Conservation (phyloP, 2,888 invertebrate species). For the Chymomyza amoena region DNA sequence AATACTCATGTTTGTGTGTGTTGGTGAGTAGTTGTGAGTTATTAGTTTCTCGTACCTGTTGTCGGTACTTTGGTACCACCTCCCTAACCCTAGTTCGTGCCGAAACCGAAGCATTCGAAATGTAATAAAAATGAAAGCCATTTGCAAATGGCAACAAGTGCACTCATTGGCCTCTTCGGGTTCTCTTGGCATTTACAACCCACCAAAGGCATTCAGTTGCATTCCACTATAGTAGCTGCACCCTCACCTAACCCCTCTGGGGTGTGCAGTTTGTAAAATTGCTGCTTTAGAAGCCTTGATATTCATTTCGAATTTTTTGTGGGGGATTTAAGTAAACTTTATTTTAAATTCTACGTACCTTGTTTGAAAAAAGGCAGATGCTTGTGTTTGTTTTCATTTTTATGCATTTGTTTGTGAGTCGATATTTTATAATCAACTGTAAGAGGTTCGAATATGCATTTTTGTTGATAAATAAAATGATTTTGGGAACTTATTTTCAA, state of each 20-base stretch:
- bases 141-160: conserved; percentile 62
- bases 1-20: background rate
- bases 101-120: conserved; percentile 19
- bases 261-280: background rate
- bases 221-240: background rate
- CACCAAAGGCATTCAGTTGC: background rate
- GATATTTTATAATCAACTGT: background rate
- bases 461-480: background rate
- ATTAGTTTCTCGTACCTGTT: conserved; percentile 49
- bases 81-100: conserved; percentile 1
- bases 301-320: conserved; percentile 15
- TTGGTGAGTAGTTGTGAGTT: conserved; percentile 34
- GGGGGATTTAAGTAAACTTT: conserved; percentile 30
- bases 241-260: background rate
- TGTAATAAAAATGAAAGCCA: conserved; percentile 52
- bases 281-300: background rate
- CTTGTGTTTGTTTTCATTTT: background rate
- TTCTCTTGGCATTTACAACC: conserved; percentile 17
- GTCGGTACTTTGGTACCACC: conserved; percentile 7
- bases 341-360: conserved; percentile 40
- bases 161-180: conserved; percentile 37
- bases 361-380: conserved; percentile 21
- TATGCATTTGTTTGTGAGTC: background rate
- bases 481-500: background rate
- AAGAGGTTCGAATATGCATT: background rate